These are phyloP conservation scores for Sebastes matsubarae DNA, from an alignment of 2,797 vertebrate species.

Conservation along the genomic window DNA sequence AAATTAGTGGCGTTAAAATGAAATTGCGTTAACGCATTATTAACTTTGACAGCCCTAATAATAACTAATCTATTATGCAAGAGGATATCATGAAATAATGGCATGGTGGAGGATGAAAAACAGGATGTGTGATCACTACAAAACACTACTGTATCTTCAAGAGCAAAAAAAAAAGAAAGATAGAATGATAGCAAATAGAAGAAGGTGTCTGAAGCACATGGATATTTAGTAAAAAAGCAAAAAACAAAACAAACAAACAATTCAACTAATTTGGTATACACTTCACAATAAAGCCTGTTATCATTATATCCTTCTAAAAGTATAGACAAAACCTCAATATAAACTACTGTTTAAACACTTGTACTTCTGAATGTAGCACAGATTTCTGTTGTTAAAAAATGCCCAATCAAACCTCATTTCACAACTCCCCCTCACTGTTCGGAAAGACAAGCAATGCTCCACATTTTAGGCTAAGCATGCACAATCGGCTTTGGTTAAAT, in stretches of 20 bases:
- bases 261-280: background rate
- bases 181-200: background rate
- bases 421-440: constrained; percentile 61
- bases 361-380: background rate
- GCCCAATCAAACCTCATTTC: constrained; percentile 43
- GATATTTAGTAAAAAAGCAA: background rate
- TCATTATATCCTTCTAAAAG: background rate
- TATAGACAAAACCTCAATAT: constrained; percentile 15
- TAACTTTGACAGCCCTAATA: too few relatives aligned
- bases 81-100: background rate
- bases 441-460: constrained; percentile 60
- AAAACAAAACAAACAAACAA: background rate
- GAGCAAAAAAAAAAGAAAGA: background rate
- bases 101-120: background rate
- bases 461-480: constrained; percentile 61
- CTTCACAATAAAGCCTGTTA: background rate
- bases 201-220: background rate
- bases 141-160: constrained; percentile 8
- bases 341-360: background rate
- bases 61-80: background rate
- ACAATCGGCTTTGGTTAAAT: constrained; percentile 42
- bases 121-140: constrained; percentile 9
- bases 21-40: too few relatives aligned
- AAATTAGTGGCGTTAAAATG: too few relatives aligned
- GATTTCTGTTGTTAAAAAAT: constrained; percentile 17